phyloP scores from a whole-genome alignment of 2,888 invertebrate species.

The Mycalesis mineus region DNA sequence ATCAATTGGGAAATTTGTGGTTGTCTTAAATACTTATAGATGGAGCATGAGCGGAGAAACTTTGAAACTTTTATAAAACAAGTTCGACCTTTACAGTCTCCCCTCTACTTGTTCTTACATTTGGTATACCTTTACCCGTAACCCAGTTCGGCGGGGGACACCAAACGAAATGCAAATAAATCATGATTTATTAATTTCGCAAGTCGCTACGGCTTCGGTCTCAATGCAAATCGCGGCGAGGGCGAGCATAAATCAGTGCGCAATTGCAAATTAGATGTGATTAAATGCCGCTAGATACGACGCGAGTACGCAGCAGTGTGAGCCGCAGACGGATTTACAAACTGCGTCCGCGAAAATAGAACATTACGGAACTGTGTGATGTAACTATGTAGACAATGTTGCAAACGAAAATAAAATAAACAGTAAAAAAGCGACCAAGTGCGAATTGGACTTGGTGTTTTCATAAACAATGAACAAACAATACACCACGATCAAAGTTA shows the following conservation, averaged over 20 bases:
- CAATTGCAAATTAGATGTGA: slow-evolving; percentile 21
- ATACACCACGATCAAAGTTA: too few relatives aligned
- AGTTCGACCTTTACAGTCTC: too few relatives aligned
- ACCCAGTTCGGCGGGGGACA: slow-evolving; percentile 12
- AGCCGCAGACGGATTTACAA: not conserved
- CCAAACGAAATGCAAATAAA: slow-evolving; percentile 19
- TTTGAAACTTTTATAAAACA: too few relatives aligned
- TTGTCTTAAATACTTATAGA: too few relatives aligned
- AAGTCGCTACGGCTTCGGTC: slow-evolving; percentile 12
- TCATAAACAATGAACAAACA: too few relatives aligned
- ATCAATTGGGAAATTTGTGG: too few relatives aligned
- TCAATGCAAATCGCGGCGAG: slow-evolving; percentile 21
- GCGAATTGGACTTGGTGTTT: too few relatives aligned
- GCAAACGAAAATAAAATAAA: too few relatives aligned
- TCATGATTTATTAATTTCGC: slow-evolving; percentile 23
- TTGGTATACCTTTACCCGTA: slow-evolving; percentile 19
- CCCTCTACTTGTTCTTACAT: slow-evolving; percentile 6
- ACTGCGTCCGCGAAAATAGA: not conserved
- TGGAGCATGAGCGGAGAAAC: too few relatives aligned
- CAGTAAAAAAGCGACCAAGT: too few relatives aligned
- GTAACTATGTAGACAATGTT: not conserved
- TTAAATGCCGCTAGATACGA: slow-evolving; percentile 2
- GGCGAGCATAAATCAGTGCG: slow-evolving; percentile 26
- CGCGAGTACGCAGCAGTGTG: not conserved
- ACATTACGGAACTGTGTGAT: not conserved